A percentile compares a stretch with the other conserved stretches of the same genome.
Evolutionary conservation across 2,797 vertebrate species (phyloP).

Genomic region (Sarcophilus harrisii): DNA sequence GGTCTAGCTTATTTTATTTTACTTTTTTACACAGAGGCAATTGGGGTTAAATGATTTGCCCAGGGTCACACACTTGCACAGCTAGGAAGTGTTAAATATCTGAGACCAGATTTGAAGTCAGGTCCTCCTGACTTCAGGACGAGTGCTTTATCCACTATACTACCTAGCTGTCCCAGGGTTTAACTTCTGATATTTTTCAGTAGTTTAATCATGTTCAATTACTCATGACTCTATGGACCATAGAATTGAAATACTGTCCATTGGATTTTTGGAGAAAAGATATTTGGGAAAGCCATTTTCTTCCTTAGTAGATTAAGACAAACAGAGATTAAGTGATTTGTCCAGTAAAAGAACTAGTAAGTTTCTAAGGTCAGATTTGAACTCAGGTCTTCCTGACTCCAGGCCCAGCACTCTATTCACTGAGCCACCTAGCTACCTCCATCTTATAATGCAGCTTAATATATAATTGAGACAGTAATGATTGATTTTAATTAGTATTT

Average conservation of each 20-base stretch:
- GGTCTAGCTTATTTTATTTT: too few relatives aligned
- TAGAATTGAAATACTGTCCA: not conserved
- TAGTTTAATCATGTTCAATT: not conserved
- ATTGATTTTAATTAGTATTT: not conserved
- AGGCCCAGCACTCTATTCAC: not conserved
- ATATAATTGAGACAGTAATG: not conserved
- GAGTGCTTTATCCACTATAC: too few relatives aligned
- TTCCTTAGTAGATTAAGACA: not conserved
- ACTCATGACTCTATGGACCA: not conserved
- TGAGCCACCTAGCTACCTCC: not conserved
- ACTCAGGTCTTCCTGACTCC: not conserved
- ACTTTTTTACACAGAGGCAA: too few relatives aligned
- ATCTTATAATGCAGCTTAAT: not conserved
- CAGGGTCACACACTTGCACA: too few relatives aligned
- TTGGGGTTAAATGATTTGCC: too few relatives aligned
- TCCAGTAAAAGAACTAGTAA: not conserved
- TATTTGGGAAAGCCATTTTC: not conserved
- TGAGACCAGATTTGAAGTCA: too few relatives aligned
- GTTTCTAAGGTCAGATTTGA: not conserved
- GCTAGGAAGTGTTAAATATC: too few relatives aligned
- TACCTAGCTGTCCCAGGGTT: too few relatives aligned
- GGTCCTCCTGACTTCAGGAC: too few relatives aligned
- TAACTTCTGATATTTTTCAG: not conserved
- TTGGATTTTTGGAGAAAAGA: not conserved
- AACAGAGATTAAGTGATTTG: not conserved